phyloP scores from a whole-genome alignment of 2,797 vertebrate genomes.

The Garrulus glandarius region DNA sequence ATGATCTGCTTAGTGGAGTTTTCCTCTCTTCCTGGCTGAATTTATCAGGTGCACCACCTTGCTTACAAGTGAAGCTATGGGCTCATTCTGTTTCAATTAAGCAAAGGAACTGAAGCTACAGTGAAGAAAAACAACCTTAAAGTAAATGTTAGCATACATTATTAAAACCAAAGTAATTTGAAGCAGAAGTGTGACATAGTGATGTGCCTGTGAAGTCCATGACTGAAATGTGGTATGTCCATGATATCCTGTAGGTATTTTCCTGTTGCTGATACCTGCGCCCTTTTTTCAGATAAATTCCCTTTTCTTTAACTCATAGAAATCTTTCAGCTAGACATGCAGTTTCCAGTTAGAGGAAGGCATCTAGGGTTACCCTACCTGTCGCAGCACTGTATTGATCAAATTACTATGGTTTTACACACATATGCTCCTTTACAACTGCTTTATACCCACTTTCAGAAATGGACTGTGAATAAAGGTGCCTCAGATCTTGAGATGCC shows the following conservation, averaged over 20 bases:
- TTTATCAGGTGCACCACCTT: background rate
- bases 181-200: background rate
- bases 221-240: background rate
- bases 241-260: background rate
- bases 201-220: background rate
- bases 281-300: background rate
- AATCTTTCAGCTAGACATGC: background rate
- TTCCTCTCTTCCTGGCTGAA: background rate
- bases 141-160: background rate
- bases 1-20: background rate
- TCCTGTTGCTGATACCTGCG: background rate
- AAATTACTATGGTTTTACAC: background rate
- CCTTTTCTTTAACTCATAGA: background rate
- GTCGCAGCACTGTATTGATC: background rate
- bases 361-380: background rate
- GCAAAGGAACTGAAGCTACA: background rate
- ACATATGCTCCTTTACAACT: background rate
- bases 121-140: background rate
- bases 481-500: background rate
- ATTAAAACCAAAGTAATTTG: background rate
- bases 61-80: background rate
- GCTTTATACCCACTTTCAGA: background rate
- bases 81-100: background rate
- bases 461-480: constrained; percentile 3
- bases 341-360: background rate